phyloP scores from a whole-genome alignment of 2,888 invertebrate species.

The Drosophila nr. medialis region DNA sequence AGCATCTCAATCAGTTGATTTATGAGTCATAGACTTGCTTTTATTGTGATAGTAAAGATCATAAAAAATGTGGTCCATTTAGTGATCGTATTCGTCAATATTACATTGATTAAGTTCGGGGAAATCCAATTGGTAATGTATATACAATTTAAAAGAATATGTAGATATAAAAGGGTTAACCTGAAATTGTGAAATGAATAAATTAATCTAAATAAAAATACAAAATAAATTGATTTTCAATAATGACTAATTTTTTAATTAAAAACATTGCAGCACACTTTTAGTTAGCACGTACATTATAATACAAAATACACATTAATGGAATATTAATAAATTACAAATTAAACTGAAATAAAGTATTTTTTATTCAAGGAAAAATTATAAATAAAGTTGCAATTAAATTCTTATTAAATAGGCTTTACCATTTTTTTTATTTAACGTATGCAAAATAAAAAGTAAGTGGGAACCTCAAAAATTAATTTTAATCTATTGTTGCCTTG shows the following conservation, averaged over 20 bases:
- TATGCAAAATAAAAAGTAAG: slow-evolving; percentile 10
- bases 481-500: slow-evolving; percentile 33
- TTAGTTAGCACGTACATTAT: slow-evolving; percentile 71
- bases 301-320: slow-evolving; percentile 66
- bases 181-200: slow-evolving; percentile 11
- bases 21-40: slow-evolving; percentile 35
- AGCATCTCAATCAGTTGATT: slow-evolving; percentile 32
- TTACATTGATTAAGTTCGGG: slow-evolving; percentile 65
- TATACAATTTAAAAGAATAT: slow-evolving; percentile 31
- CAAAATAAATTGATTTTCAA: slow-evolving; percentile 33
- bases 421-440: slow-evolving; percentile 28
- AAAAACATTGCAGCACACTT: slow-evolving; percentile 76
- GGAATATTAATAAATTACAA: slow-evolving; percentile 48
- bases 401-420: slow-evolving; percentile 40
- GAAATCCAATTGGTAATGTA: slow-evolving; percentile 37
- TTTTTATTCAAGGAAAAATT: slow-evolving; percentile 30
- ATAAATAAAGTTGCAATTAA: slow-evolving; percentile 15
- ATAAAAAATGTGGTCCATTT: slow-evolving; percentile 83
- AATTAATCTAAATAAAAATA: slow-evolving; percentile 19
- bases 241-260: slow-evolving; percentile 61
- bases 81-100: slow-evolving; percentile 80
- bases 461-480: slow-evolving; percentile 6
- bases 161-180: slow-evolving; percentile 22
- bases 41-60: slow-evolving; percentile 49
- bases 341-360: slow-evolving; percentile 33